Conservation (phyloP, 2,113 vertebrate species). For the Okapia johnstoni region DNA sequence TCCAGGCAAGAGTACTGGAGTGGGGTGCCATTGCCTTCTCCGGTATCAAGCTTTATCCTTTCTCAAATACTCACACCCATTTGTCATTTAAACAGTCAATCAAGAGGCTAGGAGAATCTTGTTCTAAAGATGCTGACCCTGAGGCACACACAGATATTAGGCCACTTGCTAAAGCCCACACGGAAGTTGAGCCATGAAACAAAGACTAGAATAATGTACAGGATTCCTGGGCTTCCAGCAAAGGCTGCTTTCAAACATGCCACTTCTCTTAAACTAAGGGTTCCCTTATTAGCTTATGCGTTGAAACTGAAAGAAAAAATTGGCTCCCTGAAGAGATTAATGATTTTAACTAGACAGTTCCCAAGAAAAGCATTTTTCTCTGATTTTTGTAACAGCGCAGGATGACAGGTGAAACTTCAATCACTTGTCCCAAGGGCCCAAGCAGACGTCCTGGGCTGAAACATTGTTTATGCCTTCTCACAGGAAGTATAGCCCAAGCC, state of each 20-base stretch:
- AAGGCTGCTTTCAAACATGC: background rate
- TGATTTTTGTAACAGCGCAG: background rate
- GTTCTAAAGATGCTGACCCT: background rate
- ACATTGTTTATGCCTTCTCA: accelerated
- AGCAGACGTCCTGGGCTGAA: background rate
- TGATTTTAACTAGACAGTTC: background rate
- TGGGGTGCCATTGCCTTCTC: no score
- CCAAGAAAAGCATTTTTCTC: background rate
- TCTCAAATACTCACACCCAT: background rate
- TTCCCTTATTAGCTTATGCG: background rate
- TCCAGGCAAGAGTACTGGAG: no score
- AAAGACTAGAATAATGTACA: background rate
- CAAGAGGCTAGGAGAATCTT: background rate
- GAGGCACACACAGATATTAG: background rate
- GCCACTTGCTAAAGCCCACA: background rate
- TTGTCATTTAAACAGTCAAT: background rate
- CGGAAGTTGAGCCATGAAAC: background rate
- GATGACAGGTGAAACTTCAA: background rate
- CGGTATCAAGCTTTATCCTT: background rate
- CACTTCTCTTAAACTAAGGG: background rate
- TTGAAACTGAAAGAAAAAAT: background rate
- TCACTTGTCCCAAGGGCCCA: background rate
- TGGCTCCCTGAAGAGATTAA: background rate
- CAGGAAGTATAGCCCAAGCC: background rate
- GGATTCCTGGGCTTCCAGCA: background rate